Evolutionary conservation across 2,113 vertebrate genomes (phyloP).

Genomic region (Ailuropoda melanoleuca): DNA sequence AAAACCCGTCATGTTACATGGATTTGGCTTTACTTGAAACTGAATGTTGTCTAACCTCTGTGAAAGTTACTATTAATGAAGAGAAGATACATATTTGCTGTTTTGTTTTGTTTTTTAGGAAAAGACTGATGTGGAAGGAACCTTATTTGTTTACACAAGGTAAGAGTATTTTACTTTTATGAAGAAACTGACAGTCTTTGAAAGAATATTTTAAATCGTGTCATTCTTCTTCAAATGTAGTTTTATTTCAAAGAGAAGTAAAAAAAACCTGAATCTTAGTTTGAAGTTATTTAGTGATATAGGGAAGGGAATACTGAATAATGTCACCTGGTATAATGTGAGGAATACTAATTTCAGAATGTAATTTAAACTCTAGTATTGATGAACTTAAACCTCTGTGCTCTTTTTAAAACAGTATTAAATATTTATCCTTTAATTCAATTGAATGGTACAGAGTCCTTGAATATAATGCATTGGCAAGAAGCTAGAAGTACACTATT

Average conservation of each 20-base stretch:
- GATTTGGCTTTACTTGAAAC: not conserved
- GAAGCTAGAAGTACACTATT: not conserved
- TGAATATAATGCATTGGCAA: not conserved
- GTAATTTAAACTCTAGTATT: not conserved
- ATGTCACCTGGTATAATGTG: not conserved
- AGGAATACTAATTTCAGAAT: constrained; percentile 44
- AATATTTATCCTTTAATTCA: constrained; percentile 48
- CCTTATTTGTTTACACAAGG: constrained; percentile 97
- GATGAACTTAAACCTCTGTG: constrained; percentile 28
- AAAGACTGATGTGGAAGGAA: constrained; percentile 98
- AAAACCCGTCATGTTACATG: not conserved
- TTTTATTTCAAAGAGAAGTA: constrained; percentile 41
- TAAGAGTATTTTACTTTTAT: constrained; percentile 73
- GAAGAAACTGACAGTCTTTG: constrained; percentile 37
- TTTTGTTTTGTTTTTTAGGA: constrained; percentile 86
- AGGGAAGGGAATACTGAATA: not conserved
- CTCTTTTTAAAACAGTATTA: constrained; percentile 43
- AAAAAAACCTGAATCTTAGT: constrained; percentile 30
- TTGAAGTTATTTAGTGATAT: not conserved
- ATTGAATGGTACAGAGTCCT: not conserved
- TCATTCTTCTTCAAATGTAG: not conserved
- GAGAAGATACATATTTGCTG: constrained; percentile 36
- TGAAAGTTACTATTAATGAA: not conserved
- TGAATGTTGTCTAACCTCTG: not conserved
- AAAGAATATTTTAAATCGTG: not conserved